These are phyloP conservation scores for Sylvilagus bachmani DNA, from an alignment of 2,113 vertebrate species.

Conservation along the genomic window DNA sequence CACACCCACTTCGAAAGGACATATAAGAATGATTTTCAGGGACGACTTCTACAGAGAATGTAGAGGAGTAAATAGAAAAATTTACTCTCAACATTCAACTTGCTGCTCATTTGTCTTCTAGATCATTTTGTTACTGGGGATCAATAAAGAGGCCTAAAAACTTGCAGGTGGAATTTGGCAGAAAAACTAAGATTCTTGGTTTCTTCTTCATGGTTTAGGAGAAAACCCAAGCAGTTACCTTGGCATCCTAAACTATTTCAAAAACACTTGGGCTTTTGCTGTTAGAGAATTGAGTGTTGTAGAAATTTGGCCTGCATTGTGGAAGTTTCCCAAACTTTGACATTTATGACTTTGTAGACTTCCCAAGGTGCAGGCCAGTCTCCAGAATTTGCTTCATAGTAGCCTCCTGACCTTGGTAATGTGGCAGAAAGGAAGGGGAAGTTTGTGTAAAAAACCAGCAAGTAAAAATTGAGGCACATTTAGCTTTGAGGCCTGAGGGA, in stretches of 20 bases:
- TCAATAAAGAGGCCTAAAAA: slow-evolving; percentile 16
- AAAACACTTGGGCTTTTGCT: background rate
- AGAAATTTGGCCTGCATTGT: background rate
- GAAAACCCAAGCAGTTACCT: background rate
- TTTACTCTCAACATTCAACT: background rate
- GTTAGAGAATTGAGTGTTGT: background rate
- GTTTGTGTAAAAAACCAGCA: background rate
- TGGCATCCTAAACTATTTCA: background rate
- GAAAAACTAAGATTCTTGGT: background rate
- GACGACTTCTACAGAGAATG: background rate
- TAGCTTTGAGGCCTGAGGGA: slow-evolving; percentile 34
- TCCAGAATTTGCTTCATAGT: background rate
- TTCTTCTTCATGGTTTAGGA: background rate
- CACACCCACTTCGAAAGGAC: background rate
- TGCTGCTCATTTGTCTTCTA: slow-evolving; percentile 46
- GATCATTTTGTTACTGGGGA: background rate
- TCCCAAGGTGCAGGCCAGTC: slow-evolving; percentile 5
- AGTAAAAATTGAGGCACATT: slow-evolving; percentile 4
- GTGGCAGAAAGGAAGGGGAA: slow-evolving; percentile 56
- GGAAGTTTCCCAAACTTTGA: background rate
- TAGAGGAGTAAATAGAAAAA: background rate
- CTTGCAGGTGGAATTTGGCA: slow-evolving; percentile 3
- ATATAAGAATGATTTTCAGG: background rate
- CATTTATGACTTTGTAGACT: slow-evolving; percentile 36
- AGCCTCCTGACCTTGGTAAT: slow-evolving; percentile 38